A percentile compares a stretch with the other conserved stretches of the same genome.
phyloP scores from a whole-genome alignment of 2,113 vertebrate genomes.

The Nannospalax galili region DNA sequence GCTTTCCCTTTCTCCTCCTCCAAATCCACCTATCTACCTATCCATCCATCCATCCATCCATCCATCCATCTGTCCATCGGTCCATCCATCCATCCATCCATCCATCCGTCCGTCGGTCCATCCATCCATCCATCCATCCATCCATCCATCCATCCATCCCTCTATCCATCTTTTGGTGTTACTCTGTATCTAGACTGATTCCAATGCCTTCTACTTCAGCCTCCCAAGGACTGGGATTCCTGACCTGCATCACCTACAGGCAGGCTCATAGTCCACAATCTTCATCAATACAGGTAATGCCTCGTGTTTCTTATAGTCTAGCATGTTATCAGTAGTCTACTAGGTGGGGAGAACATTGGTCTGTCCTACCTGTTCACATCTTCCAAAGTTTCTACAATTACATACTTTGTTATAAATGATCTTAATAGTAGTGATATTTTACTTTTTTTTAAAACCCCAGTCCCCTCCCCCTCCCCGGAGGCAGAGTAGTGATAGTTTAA shows the following conservation, averaged over 20 bases:
- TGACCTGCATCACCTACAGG: neutral
- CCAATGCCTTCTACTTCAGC: neutral
- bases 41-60: neutral
- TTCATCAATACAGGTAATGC: neutral
- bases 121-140: too few relatives aligned
- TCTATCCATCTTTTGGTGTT: neutral
- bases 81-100: neutral
- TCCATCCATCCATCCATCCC: neutral
- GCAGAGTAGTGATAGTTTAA: neutral
- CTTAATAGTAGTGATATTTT: neutral
- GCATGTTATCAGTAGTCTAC: neutral
- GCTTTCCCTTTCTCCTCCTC: neutral
- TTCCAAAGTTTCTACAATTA: neutral
- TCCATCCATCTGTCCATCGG: neutral
- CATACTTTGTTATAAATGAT: neutral
- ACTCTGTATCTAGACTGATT: neutral
- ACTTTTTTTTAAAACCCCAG: neutral
- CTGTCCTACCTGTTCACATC: neutral
- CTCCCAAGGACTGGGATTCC: neutral
- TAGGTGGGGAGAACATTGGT: too few relatives aligned
- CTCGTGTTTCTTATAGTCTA: neutral
- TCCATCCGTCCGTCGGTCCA: neutral
- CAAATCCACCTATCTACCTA: neutral
- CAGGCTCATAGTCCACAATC: neutral
- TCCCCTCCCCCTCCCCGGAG: too few relatives aligned